phyloP scores from a whole-genome alignment of 2,113 vertebrate species.

The Tringa solitaria region DNA sequence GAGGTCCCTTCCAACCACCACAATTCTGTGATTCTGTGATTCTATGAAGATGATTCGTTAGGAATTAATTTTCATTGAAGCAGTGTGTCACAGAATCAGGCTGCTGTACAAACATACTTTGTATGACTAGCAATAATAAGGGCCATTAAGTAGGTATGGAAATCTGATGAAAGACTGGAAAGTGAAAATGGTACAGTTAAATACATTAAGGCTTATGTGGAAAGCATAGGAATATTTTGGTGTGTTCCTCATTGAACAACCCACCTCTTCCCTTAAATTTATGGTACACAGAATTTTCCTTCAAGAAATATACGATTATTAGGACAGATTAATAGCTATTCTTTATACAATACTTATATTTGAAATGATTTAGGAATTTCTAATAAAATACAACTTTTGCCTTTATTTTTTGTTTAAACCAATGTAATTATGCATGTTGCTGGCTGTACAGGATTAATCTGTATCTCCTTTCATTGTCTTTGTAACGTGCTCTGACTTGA shows the following conservation, averaged over 20 bases:
- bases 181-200: background rate
- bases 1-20: too few species aligned
- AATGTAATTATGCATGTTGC: background rate
- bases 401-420: background rate
- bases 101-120: background rate
- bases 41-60: background rate
- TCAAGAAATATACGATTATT: background rate
- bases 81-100: background rate
- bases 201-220: background rate
- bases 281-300: background rate
- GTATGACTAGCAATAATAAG: background rate
- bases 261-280: background rate
- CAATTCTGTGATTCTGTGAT: too few species aligned
- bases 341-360: background rate
- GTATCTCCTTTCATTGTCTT: background rate
- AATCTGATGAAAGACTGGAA: background rate
- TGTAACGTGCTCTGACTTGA: background rate
- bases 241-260: background rate
- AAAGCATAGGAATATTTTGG: background rate
- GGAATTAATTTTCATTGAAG: background rate
- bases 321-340: background rate
- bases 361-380: background rate
- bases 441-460: background rate
- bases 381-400: background rate
- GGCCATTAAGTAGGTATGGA: background rate